phyloP scores from a whole-genome alignment of 2,113 vertebrate species.

The Psilopsiagon aymara region DNA sequence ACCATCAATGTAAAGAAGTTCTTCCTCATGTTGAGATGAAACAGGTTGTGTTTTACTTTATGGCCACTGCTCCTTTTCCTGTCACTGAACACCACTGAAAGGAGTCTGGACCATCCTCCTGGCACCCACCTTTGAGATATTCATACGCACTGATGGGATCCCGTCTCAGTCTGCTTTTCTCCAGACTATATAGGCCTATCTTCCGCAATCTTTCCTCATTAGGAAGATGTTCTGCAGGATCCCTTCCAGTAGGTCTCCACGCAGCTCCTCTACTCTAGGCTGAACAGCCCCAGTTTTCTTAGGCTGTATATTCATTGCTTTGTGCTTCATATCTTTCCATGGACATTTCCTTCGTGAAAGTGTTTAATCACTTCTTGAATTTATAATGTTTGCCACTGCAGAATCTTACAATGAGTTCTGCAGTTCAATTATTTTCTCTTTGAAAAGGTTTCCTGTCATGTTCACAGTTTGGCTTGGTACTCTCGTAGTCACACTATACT shows the following conservation, averaged over 20 bases:
- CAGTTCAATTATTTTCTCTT: slow-evolving; percentile 12
- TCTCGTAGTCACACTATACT: neutral
- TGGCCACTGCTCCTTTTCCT: neutral
- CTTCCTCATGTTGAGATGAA: neutral
- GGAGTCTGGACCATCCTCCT: neutral
- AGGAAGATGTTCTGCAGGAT: neutral
- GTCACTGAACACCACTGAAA: neutral
- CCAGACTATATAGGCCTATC: neutral
- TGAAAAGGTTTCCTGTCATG: neutral
- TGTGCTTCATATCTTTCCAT: neutral
- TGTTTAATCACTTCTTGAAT: neutral
- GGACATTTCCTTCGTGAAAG: neutral
- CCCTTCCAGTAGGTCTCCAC: neutral
- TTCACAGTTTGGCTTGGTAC: neutral
- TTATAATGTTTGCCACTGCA: neutral
- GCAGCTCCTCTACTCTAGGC: neutral
- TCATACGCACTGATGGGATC: neutral
- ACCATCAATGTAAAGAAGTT: neutral
- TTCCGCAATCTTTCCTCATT: neutral
- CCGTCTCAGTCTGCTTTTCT: neutral
- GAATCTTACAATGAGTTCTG: neutral
- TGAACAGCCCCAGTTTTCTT: neutral
- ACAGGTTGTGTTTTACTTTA: neutral
- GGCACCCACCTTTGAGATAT: neutral
- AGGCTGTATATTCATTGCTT: neutral